phyloP scores from a whole-genome alignment of 2,888 invertebrate genomes.

The Notodonta ziczac region DNA sequence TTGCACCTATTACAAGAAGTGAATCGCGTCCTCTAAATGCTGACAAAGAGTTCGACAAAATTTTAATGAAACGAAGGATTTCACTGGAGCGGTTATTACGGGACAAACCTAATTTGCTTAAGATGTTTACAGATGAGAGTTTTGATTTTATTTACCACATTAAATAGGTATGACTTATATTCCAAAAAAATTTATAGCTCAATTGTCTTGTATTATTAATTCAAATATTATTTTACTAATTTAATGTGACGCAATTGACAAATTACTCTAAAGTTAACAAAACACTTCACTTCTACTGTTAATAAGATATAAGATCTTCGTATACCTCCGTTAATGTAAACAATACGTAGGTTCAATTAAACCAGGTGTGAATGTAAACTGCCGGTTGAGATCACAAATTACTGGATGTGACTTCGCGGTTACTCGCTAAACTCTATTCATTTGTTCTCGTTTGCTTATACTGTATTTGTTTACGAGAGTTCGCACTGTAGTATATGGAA shows the following conservation, averaged over 20 bases:
- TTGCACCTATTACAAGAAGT: conserved; percentile 7
- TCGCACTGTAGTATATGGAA: conserved; percentile 32
- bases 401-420: conserved; percentile 60
- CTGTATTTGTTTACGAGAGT: conserved; percentile 51
- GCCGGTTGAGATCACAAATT: conserved; percentile 60
- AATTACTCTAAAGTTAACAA: no score
- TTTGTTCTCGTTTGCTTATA: conserved; percentile 65
- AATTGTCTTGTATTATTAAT: no score
- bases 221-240: no score
- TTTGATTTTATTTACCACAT: conserved; percentile 53
- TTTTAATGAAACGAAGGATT: conserved; percentile 52
- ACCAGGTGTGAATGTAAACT: conserved; percentile 51
- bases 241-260: no score
- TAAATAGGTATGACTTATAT: conserved; percentile 24
- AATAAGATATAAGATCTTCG: background rate
- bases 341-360: conserved; percentile 42
- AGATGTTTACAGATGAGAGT: conserved; percentile 70
- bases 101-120: conserved; percentile 62
- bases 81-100: conserved; percentile 58
- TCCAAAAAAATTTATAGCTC: background rate
- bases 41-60: conserved; percentile 41
- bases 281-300: background rate
- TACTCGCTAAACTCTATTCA: conserved; percentile 62
- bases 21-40: conserved; percentile 19
- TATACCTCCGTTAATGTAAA: conserved; percentile 10